Conservation (phyloP, 1,140 invertebrate genomes). For the Nasonia longicornis region DNA sequence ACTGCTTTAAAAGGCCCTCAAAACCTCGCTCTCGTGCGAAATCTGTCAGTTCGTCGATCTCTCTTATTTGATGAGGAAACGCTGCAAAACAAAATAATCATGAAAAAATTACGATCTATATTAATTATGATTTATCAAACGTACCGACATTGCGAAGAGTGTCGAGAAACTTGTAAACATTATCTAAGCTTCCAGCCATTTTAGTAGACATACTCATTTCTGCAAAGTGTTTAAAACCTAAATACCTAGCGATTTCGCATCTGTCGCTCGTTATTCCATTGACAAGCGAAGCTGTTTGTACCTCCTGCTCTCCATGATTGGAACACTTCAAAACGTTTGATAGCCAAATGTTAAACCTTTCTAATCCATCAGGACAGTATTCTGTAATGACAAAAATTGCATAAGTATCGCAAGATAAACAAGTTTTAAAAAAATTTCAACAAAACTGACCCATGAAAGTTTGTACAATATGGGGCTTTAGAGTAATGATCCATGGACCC, state of each 20-base stretch:
- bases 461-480: conserved; percentile 79
- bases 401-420: neutral
- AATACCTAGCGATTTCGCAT: conserved; percentile 77
- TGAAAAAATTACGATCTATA: conserved; percentile 9
- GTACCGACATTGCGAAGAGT: conserved; percentile 75
- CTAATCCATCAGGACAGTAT: conserved; percentile 81
- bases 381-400: conserved; percentile 64
- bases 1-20: conserved; percentile 77
- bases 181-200: conserved; percentile 89
- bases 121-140: neutral
- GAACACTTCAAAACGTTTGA: conserved; percentile 81
- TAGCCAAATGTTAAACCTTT: conserved; percentile 87
- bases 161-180: conserved; percentile 81
- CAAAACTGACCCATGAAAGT: conserved; percentile 70
- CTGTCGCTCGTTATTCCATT: conserved; percentile 82
- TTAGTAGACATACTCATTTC: conserved; percentile 95
- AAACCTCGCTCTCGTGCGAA: conserved; percentile 85
- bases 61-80: conserved; percentile 79
- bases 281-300: conserved; percentile 80
- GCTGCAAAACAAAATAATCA: conserved; percentile 62
- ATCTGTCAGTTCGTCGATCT: conserved; percentile 78
- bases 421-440: neutral
- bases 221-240: conserved; percentile 84
- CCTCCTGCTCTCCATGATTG: conserved; percentile 72
- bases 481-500: conserved; percentile 84